Conservation (phyloP, 2,797 vertebrate species). For the Myotis vivesi region DNA sequence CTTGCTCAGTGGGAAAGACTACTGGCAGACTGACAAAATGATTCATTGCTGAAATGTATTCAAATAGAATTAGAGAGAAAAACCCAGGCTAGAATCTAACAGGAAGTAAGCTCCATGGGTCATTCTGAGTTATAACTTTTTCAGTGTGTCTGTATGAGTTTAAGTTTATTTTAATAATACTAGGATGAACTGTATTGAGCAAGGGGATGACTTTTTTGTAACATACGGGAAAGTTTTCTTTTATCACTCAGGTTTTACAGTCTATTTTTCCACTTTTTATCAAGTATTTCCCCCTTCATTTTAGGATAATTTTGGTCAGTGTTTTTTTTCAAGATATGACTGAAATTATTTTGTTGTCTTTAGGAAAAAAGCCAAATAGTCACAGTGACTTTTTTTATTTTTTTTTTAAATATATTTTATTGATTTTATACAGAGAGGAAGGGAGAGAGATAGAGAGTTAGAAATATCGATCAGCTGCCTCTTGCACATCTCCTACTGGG, state of each 20-base stretch:
- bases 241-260: slow-evolving; percentile 45
- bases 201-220: slow-evolving; percentile 56
- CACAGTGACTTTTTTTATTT: background rate
- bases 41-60: slow-evolving; percentile 64
- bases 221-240: slow-evolving; percentile 59
- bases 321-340: slow-evolving; percentile 30
- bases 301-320: slow-evolving; percentile 26
- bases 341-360: slow-evolving; percentile 24
- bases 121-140: slow-evolving; percentile 58
- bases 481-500: too few relatives aligned
- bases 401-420: too few relatives aligned
- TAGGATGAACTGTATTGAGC: slow-evolving; percentile 55
- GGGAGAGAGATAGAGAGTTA: too few relatives aligned
- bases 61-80: slow-evolving; percentile 55
- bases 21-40: slow-evolving; percentile 64
- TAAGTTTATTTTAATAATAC: slow-evolving; percentile 67
- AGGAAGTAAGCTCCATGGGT: slow-evolving; percentile 68
- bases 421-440: too few relatives aligned
- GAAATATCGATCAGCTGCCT: too few relatives aligned
- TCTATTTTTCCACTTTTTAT: slow-evolving; percentile 64
- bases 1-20: slow-evolving; percentile 18
- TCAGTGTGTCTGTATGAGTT: slow-evolving; percentile 47
- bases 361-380: slow-evolving; percentile 19
- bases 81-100: slow-evolving; percentile 6
- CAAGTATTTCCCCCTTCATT: background rate